phyloP scores from a whole-genome alignment of 2,113 vertebrate species.

The Lasiurus cinereus region DNA sequence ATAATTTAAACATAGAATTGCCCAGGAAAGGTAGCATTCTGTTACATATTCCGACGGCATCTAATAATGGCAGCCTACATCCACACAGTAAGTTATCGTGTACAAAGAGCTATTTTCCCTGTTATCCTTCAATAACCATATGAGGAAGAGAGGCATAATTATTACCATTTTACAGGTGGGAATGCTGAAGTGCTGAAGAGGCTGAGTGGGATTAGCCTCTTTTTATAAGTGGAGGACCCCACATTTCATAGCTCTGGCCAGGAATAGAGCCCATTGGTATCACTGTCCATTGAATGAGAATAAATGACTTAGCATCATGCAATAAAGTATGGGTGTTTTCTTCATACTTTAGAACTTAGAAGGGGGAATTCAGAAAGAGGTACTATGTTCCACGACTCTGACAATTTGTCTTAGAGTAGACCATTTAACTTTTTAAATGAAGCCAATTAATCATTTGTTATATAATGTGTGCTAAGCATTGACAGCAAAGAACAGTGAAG shows the following conservation, averaged over 20 bases:
- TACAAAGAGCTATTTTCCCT: neutral
- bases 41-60: neutral
- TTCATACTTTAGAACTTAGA: slow-evolving; percentile 53
- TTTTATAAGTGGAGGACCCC: neutral
- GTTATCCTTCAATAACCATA: neutral
- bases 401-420: slow-evolving; percentile 62
- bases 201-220: neutral
- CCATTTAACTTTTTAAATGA: slow-evolving; percentile 70
- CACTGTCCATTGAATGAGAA: neutral
- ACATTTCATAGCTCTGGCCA: neutral
- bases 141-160: neutral
- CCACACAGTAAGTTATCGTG: neutral
- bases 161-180: neutral
- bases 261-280: neutral
- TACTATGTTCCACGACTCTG: neutral
- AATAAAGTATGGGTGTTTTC: neutral
- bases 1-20: neutral
- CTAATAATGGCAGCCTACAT: neutral
- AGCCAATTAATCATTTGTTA: slow-evolving; percentile 70
- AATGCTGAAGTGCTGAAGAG: neutral
- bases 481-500: slow-evolving; percentile 1
- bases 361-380: slow-evolving; percentile 57
- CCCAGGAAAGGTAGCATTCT: neutral
- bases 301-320: neutral
- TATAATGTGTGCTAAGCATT: neutral